Base-by-base conservation (phyloP, 2,888 invertebrate genomes). In the Eupithecia abbreviata region DNA sequence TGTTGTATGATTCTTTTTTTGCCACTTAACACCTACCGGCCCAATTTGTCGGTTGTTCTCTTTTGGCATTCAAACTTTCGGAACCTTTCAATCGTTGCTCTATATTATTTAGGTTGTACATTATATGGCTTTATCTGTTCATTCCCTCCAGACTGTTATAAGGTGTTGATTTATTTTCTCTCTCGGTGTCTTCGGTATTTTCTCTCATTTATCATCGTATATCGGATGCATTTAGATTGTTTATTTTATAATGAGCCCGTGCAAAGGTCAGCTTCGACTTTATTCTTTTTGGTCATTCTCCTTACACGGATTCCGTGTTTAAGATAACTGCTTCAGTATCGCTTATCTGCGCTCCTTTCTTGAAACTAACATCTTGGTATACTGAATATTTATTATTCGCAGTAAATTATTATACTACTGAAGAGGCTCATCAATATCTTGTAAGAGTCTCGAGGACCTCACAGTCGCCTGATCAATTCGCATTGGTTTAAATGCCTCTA, bases 11-110 rank as follows among this genome's bases (percentile, higher is more conserved):
- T 85, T 86, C 90, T 90, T 92, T 92, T 92, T 90, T 86, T 85
- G 85, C 88, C 92, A 91, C 91, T 93, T 93, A 92, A 90, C 93
- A 92, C 93, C 91, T 91, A 88, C 89, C 86, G 84, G 82, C 84
- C 86, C 89, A 90, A 88, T 89, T 90, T 90, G 89, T 89, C 89
- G 89, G 90, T 88, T 90, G 88, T 90, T 88, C 84, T 85, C 84
- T 87, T 87, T 86, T 84, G 84, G 85, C 83, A 88, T 86, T 86
- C 86, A 87, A 86, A 84, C 83, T 84, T 87, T 79, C 82, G 83
- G 81, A 71, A 71, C 73, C 77, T 82, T 82, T 79, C 79, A 80
- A 77, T 79, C 75, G 66, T 74, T 79, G 79, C 72, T 79, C 77
- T 75, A 79, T 81, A 82, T 83, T 82, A 82, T 81, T 83, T 81